Conservation (phyloP, 2,888 invertebrate genomes). For the Acanthosepion esculentum region DNA sequence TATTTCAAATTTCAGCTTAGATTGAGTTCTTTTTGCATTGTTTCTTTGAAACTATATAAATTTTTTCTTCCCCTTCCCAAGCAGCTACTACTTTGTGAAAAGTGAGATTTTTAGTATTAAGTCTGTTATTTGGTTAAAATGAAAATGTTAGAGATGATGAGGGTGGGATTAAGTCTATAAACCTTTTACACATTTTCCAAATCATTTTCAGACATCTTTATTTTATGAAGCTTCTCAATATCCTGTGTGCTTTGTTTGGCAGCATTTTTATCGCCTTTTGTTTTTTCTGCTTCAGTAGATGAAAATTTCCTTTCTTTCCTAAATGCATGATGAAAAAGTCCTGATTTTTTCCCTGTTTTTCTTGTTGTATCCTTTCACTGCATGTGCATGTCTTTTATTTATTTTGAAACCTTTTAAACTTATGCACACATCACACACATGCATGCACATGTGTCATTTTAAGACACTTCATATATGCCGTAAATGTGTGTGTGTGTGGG, state of each 20-base stretch:
- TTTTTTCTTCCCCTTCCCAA: not conserved
- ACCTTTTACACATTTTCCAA: not conserved
- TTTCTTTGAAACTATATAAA: not conserved
- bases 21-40: not conserved
- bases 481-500: not conserved
- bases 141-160: too few relatives aligned
- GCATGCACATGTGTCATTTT: not conserved
- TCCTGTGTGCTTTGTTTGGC: not conserved
- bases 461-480: not conserved
- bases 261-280: not conserved
- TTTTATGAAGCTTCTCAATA: not conserved
- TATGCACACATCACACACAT: not conserved
- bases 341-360: not conserved
- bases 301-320: not conserved
- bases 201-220: not conserved
- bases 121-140: not conserved
- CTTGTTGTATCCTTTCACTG: conserved; percentile 14
- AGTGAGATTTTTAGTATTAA: not conserved
- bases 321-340: not conserved
- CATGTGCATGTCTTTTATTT: conserved; percentile 15
- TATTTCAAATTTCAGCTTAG: not conserved
- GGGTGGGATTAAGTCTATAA: too few relatives aligned
- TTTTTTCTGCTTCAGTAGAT: not conserved
- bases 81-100: not conserved
- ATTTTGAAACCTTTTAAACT: not conserved